phyloP scores from a whole-genome alignment of 2,113 vertebrate genomes.

The cat (Felis catus) region DNA sequence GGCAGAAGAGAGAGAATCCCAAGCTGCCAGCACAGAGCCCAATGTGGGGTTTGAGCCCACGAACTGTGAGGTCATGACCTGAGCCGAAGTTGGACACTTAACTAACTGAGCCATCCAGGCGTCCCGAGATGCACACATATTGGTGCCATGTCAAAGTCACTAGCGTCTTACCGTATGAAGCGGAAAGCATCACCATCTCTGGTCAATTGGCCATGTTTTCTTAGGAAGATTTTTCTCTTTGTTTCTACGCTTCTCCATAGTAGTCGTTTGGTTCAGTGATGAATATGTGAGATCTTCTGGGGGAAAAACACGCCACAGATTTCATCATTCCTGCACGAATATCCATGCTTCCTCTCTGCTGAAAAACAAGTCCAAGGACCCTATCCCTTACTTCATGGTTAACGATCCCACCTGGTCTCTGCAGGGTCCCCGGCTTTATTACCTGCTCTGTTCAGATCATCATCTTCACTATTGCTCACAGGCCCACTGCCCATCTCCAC shows the following conservation, averaged over 20 bases:
- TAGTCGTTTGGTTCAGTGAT: not conserved
- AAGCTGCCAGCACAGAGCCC: too few species aligned
- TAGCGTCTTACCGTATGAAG: not conserved
- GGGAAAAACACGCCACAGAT: not conserved
- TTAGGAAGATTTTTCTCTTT: not conserved
- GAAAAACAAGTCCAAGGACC: not conserved
- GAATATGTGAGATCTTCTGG: not conserved
- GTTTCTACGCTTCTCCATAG: not conserved
- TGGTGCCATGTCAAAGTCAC: not conserved
- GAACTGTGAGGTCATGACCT: too few species aligned
- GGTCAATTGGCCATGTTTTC: not conserved
- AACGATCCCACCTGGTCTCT: not conserved
- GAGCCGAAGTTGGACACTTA: too few species aligned
- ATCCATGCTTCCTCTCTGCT: not conserved
- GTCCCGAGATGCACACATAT: too few species aligned
- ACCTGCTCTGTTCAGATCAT: too few species aligned
- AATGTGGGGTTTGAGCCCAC: too few species aligned
- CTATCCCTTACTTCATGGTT: rapidly evolving
- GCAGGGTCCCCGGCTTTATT: not conserved
- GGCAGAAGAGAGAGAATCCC: too few species aligned
- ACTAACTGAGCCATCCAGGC: too few species aligned
- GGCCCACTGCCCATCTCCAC: not conserved
- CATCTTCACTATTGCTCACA: not conserved
- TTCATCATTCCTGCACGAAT: not conserved
- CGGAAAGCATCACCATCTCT: not conserved